Conservation (phyloP, 2,888 invertebrate genomes). For the Diarsia brunnea region DNA sequence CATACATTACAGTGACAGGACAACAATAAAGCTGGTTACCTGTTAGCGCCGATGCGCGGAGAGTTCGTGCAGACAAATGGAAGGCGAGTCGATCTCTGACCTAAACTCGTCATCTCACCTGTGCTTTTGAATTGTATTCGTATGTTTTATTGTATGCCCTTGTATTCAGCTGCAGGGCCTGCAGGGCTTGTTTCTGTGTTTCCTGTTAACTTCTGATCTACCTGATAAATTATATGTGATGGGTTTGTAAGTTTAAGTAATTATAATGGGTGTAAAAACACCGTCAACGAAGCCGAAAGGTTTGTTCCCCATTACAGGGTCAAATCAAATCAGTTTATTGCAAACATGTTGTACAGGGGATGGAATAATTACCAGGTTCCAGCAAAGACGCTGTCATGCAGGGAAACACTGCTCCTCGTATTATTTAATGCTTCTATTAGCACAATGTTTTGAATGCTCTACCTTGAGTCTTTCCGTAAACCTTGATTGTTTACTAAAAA, state of each 20-base stretch:
- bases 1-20: constrained; percentile 86
- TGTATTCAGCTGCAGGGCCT: constrained; percentile 12
- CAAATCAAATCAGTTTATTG: no score
- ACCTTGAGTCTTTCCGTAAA: no score
- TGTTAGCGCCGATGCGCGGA: constrained; percentile 79
- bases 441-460: no score
- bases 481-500: background rate
- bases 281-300: background rate
- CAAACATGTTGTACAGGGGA: no score
- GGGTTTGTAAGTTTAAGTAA: background rate
- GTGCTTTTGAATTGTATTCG: constrained; percentile 58
- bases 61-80: constrained; percentile 83
- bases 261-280: background rate
- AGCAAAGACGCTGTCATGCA: no score
- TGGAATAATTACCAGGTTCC: no score
- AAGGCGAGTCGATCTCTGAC: constrained; percentile 80
- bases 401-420: no score
- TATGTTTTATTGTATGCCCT: constrained; percentile 32
- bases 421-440: background rate
- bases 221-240: background rate
- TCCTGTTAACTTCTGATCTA: constrained; percentile 26
- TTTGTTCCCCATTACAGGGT: background rate
- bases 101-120: constrained; percentile 76
- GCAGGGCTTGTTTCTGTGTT: constrained; percentile 19
- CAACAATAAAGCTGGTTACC: constrained; percentile 86